Evolutionary conservation across 2,113 vertebrate species (phyloP).

Genomic region (Terrapene triunguis): DNA sequence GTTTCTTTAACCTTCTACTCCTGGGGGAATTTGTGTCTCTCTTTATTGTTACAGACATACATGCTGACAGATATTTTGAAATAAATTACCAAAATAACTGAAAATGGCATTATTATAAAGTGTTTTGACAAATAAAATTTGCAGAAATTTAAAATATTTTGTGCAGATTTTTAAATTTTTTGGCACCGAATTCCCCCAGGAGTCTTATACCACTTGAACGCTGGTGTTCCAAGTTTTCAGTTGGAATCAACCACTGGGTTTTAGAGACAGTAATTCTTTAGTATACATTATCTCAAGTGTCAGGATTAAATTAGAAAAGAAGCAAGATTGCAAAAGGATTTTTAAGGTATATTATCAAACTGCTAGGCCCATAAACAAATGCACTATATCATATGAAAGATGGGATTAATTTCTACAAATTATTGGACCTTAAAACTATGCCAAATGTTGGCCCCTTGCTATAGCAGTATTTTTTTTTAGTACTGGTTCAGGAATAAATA

Average conservation of each 20-base stretch:
- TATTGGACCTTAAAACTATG: background rate
- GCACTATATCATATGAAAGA: background rate
- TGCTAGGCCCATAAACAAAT: background rate
- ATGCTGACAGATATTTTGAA: too few relatives aligned
- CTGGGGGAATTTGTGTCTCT: too few relatives aligned
- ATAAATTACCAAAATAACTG: too few relatives aligned
- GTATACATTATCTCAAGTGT: background rate
- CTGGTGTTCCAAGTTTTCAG: background rate
- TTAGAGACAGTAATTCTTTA: background rate
- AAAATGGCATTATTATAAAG: too few relatives aligned
- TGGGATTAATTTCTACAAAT: background rate
- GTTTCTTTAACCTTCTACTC: too few relatives aligned
- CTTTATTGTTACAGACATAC: too few relatives aligned
- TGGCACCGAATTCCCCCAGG: too few relatives aligned
- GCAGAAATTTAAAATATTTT: too few relatives aligned
- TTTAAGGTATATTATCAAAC: background rate
- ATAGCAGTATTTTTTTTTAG: background rate
- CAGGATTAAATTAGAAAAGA: background rate
- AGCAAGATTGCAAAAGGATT: background rate
- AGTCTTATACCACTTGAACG: background rate
- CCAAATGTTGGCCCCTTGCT: background rate
- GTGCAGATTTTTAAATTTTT: too few relatives aligned
- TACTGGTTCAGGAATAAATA: background rate
- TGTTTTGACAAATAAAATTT: too few relatives aligned
- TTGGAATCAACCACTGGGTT: background rate